Percentiles rank a stretch among this genome's conserved stretches.
These are phyloP conservation scores for Quadroppia sp. DNA, from an alignment of 2,888 invertebrate species.

Conservation along the genomic window DNA sequence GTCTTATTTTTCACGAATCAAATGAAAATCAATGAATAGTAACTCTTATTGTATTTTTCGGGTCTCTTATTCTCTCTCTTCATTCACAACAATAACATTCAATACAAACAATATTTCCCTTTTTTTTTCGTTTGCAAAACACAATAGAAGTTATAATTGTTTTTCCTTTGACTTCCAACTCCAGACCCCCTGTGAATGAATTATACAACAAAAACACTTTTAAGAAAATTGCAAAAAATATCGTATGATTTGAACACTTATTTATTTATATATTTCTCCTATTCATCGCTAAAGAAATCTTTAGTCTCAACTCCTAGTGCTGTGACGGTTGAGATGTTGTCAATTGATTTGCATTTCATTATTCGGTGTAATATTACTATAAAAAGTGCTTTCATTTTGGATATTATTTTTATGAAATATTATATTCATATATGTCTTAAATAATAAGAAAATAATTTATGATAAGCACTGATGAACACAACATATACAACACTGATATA, in stretches of 20 bases:
- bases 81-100: neutral
- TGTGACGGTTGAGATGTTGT: no score
- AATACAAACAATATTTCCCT: neutral
- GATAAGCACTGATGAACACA: neutral
- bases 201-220: conserved; percentile 6
- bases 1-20: neutral
- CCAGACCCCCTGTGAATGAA: neutral
- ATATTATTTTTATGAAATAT: no score
- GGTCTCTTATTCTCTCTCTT: neutral
- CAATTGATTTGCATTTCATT: no score
- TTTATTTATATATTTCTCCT: neutral
- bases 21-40: conserved; percentile 9
- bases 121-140: neutral
- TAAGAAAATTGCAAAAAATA: neutral
- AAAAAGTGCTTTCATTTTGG: no score
- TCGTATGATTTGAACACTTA: neutral
- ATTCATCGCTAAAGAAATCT: neutral
- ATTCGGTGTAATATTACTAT: no score
- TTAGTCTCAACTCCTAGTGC: neutral
- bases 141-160: neutral
- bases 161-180: neutral
- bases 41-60: neutral
- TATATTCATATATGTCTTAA: no score
- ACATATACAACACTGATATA: no score
- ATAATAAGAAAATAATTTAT: no score